These are phyloP conservation scores for Chloropsis hardwickii DNA, from an alignment of 2,113 vertebrate species.

Conservation along the genomic window DNA sequence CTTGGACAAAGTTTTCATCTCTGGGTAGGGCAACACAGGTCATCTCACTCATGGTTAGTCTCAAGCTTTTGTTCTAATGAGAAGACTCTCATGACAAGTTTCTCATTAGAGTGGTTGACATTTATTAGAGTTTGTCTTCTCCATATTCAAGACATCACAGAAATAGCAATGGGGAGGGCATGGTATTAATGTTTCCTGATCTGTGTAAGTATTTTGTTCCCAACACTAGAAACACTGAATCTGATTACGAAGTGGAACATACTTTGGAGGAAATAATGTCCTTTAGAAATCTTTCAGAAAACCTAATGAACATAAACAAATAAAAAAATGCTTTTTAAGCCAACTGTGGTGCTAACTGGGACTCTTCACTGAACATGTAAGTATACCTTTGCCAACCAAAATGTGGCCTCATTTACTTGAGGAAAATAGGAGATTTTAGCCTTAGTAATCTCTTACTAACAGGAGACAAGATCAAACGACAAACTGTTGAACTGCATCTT, in stretches of 20 bases:
- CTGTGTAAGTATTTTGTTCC: neutral
- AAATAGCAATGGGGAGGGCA: neutral
- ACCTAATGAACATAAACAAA: constrained; percentile 19
- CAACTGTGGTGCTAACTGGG: neutral
- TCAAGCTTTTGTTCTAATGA: neutral
- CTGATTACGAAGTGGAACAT: constrained; percentile 17
- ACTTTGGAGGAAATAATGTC: constrained; percentile 11
- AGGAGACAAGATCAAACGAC: neutral
- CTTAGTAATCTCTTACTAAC: neutral
- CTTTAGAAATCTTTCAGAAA: constrained; percentile 50
- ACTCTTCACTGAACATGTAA: constrained; percentile 5
- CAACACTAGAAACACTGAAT: constrained; percentile 9
- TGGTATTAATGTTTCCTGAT: neutral
- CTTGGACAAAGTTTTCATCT: neutral
- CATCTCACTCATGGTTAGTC: neutral
- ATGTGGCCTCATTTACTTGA: neutral
- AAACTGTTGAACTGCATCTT: neutral
- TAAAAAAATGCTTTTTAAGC: neutral
- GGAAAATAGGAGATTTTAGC: neutral
- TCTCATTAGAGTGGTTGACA: neutral
- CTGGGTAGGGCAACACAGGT: neutral
- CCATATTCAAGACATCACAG: neutral
- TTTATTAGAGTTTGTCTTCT: neutral
- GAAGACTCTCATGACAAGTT: neutral
- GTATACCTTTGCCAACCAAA: neutral